Evolutionary conservation across 2,797 vertebrate species (phyloP).

Genomic region (Pampus argenteus): DNA sequence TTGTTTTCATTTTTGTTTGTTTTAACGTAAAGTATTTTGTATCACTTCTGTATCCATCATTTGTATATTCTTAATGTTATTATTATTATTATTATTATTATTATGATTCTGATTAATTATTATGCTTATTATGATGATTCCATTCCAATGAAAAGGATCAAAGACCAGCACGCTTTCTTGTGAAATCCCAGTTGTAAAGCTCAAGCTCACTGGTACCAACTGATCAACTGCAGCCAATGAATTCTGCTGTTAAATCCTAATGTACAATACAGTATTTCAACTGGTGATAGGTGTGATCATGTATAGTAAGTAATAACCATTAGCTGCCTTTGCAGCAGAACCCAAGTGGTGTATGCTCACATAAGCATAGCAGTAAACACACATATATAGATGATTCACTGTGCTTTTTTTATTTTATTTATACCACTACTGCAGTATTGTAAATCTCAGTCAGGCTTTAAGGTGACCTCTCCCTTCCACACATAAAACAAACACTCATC

Average conservation of each 20-base stretch:
- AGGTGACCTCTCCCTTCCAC: conserved; percentile 53
- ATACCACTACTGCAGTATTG: conserved; percentile 76
- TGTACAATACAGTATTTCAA: conserved; percentile 65
- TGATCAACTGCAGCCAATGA: conserved; percentile 80
- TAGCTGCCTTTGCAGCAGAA: conserved; percentile 71
- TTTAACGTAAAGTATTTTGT: conserved; percentile 84
- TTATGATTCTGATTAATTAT: conserved; percentile 78
- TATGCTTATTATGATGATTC: conserved; percentile 82
- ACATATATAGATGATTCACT: conserved; percentile 68
- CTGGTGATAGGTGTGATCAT: conserved; percentile 60
- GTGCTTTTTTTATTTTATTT: conserved; percentile 56
- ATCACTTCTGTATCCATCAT: conserved; percentile 85
- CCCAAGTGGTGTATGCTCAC: conserved; percentile 58
- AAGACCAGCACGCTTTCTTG: conserved; percentile 79
- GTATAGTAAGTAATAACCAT: conserved; percentile 64
- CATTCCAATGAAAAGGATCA: conserved; percentile 83
- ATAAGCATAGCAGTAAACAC: conserved; percentile 63
- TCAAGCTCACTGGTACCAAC: conserved; percentile 82
- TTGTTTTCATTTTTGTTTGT: conserved; percentile 78
- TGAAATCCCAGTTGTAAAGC: conserved; percentile 74
- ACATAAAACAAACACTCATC: conserved; percentile 29
- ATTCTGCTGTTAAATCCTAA: conserved; percentile 58
- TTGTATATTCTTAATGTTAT: conserved; percentile 84
- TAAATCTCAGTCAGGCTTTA: conserved; percentile 61
- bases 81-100: conserved; percentile 71